Percentiles rank a stretch among this genome's conserved stretches.
Evolutionary conservation across 2,888 invertebrate genomes (phyloP).

Genomic region (Prostheceraeus crozeri): DNA sequence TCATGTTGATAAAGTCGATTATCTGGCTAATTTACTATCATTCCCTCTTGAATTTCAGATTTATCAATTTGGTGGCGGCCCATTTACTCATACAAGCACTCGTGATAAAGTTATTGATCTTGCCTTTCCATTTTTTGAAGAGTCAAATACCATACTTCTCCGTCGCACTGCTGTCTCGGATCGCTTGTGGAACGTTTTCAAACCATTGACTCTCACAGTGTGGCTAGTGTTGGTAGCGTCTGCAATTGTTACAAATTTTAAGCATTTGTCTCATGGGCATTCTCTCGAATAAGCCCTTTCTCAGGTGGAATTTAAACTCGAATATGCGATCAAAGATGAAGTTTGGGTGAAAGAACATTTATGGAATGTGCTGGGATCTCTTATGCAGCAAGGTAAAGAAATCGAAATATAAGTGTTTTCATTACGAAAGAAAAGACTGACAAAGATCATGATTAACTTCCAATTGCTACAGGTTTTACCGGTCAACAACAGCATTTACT

Average conservation of each 20-base stretch:
- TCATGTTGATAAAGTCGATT: too few relatives aligned
- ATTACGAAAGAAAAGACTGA: too few relatives aligned
- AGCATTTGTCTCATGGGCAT: background rate
- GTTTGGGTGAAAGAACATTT: conserved; percentile 2
- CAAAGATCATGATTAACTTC: too few relatives aligned
- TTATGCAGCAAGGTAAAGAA: conserved; percentile 1
- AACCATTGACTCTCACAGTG: background rate
- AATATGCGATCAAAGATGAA: background rate
- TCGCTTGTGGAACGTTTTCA: conserved; percentile 2
- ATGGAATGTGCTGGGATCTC: background rate
- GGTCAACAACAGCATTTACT: too few relatives aligned
- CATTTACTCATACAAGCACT: background rate
- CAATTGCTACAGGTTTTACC: too few relatives aligned
- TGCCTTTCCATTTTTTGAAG: background rate
- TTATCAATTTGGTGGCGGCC: too few relatives aligned
- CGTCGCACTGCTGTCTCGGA: background rate
- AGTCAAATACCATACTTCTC: background rate
- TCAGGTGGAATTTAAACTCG: background rate
- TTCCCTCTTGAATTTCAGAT: too few relatives aligned
- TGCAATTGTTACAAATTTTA: background rate
- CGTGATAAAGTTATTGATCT: background rate
- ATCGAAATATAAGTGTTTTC: too few relatives aligned
- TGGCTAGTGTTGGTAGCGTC: conserved; percentile 13
- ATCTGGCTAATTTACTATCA: too few relatives aligned
- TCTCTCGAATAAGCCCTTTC: background rate